These are phyloP conservation scores for Drosophila kikkawai DNA, from an alignment of 1,140 invertebrate species.

Conservation along the genomic window DNA sequence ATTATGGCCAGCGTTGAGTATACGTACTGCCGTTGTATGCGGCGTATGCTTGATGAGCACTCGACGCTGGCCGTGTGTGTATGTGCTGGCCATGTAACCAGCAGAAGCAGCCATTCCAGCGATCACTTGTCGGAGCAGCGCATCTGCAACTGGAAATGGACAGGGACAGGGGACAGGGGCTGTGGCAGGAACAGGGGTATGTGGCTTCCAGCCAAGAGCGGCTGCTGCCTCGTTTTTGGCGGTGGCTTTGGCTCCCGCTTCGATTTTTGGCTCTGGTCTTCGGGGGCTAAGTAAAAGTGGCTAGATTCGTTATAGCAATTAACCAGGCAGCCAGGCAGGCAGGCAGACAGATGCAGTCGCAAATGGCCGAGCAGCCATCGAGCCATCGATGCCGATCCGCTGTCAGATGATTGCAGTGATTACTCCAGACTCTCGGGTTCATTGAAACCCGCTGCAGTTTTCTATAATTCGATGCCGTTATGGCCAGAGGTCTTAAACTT, in stretches of 20 bases:
- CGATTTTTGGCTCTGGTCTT: conserved; percentile 46
- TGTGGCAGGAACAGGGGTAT: conserved; percentile 6
- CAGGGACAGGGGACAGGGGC: neutral
- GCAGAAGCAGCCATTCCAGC: conserved; percentile 32
- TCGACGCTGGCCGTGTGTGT: neutral
- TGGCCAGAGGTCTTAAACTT: conserved; percentile 77
- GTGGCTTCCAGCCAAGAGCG: conserved; percentile 18
- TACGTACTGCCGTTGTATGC: conserved; percentile 45
- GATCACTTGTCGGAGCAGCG: conserved; percentile 37
- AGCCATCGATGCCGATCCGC: conserved; percentile 58
- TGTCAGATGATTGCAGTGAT: conserved; percentile 72
- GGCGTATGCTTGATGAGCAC: conserved; percentile 69
- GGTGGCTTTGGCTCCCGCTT: conserved; percentile 37
- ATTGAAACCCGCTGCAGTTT: conserved; percentile 72
- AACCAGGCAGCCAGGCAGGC: conserved; percentile 36
- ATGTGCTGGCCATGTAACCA: conserved; percentile 42
- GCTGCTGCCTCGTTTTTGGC: conserved; percentile 26
- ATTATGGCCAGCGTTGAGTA: conserved; percentile 65
- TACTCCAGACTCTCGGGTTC: conserved; percentile 58
- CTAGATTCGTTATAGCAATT: conserved; percentile 82
- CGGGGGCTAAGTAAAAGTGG: conserved; percentile 68
- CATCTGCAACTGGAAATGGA: conserved; percentile 47
- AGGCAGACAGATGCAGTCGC: conserved; percentile 22
- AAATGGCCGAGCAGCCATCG: conserved; percentile 49
- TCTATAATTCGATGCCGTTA: conserved; percentile 63